These are phyloP conservation scores for Dicerorhinus sumatrensis DNA, from an alignment of 2,113 vertebrate genomes.

Conservation along the genomic window DNA sequence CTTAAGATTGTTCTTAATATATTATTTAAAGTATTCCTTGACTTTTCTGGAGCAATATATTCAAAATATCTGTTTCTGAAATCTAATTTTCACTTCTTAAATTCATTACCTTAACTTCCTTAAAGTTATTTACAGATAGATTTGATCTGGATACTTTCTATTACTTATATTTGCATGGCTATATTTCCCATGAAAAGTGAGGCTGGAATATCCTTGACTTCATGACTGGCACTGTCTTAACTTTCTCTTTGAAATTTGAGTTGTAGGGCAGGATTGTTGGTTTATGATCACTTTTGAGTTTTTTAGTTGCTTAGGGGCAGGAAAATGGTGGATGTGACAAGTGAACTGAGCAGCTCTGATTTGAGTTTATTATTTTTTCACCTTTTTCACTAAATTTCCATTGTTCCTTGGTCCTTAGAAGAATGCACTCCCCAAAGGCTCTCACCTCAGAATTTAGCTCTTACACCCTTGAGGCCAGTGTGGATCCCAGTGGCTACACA, in stretches of 20 bases:
- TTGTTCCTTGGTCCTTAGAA: not conserved
- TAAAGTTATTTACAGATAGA: not conserved
- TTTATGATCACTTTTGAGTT: not conserved
- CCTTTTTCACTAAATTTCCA: not conserved
- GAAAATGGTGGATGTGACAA: not conserved
- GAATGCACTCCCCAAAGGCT: not conserved
- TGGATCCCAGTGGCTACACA: accelerated
- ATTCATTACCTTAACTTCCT: not conserved
- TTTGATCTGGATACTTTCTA: not conserved
- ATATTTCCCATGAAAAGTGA: not conserved
- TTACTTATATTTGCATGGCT: not conserved
- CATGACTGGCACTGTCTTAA: not conserved
- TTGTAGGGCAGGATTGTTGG: not conserved
- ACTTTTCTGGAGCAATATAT: not conserved
- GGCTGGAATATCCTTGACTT: not conserved
- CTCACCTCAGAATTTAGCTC: not conserved
- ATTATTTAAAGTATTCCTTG: not conserved
- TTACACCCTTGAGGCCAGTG: not conserved
- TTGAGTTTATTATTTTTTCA: not conserved
- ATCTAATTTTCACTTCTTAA: not conserved
- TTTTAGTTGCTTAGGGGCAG: not conserved
- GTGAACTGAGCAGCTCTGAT: not conserved
- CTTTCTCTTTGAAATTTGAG: not conserved
- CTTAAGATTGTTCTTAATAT: not conserved
- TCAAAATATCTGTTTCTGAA: not conserved